These are phyloP conservation scores for Phaenicophaeus curvirostris DNA, from an alignment of 2,797 vertebrate species.

Conservation along the genomic window DNA sequence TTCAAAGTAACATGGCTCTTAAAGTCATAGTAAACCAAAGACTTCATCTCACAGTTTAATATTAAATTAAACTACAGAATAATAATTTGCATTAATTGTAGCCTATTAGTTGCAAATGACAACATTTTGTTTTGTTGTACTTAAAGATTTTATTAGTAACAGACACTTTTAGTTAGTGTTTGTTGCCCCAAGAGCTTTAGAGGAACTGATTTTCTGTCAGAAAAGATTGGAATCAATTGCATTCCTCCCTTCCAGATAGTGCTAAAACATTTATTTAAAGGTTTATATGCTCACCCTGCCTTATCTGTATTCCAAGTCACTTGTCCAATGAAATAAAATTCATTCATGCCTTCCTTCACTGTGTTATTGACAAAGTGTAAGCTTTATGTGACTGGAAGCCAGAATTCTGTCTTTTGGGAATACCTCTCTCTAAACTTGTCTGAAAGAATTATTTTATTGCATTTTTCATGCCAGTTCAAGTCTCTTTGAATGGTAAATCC, in stretches of 20 bases:
- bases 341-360: slow-evolving; percentile 81
- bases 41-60: slow-evolving; percentile 2
- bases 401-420: slow-evolving; percentile 82
- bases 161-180: slow-evolving; percentile 70
- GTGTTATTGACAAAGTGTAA: slow-evolving; percentile 87
- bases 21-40: not conserved
- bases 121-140: slow-evolving; percentile 66
- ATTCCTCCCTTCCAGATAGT: slow-evolving; percentile 80
- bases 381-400: slow-evolving; percentile 84
- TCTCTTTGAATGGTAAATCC: slow-evolving; percentile 63
- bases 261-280: slow-evolving; percentile 87
- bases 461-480: slow-evolving; percentile 61
- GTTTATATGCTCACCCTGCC: slow-evolving; percentile 85
- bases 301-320: slow-evolving; percentile 85
- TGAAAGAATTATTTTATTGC: slow-evolving; percentile 77
- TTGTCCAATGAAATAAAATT: slow-evolving; percentile 90
- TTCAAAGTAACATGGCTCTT: slow-evolving; percentile 6
- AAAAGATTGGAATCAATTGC: slow-evolving; percentile 87
- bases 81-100: slow-evolving; percentile 57
- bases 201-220: slow-evolving; percentile 92
- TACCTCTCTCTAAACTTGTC: slow-evolving; percentile 76
- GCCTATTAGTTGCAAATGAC: slow-evolving; percentile 50
- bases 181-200: slow-evolving; percentile 77
- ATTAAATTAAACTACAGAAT: slow-evolving; percentile 18
- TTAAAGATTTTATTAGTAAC: slow-evolving; percentile 74